Evolutionary conservation across 2,888 invertebrate genomes (phyloP), one percentile per base, ranked within the genome.

Genomic region (Orchesellides sinensis): DNA sequence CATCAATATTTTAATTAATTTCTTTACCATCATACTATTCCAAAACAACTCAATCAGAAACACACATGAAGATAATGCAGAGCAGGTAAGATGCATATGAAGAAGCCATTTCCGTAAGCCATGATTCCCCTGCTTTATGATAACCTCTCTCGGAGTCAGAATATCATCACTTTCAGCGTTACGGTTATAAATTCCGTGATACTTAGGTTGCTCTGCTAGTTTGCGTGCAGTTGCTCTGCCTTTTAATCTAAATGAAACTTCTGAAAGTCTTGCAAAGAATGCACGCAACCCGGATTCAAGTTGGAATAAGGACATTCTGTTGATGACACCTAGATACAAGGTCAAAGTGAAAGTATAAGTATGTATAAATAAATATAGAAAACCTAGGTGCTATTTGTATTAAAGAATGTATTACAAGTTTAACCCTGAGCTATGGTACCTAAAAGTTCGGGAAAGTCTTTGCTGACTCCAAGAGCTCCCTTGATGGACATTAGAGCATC

Each of bases 381-480:
- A n/a, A n/a, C n/a, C n/a, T n/a, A n/a, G n/a, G n/a, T n/a, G n/a
- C n/a, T n/a, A n/a, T n/a, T n/a, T n/a, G n/a, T n/a, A n/a, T n/a
- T n/a, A n/a, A n/a, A n/a, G n/a, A n/a, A n/a, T n/a, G n/a, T n/a
- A n/a, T n/a, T n/a, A n/a, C n/a, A n/a, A n/a, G n/a, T n/a, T n/a
- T n/a, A n/a, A n/a, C n/a, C n/a, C n/a, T 17, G 1, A 2, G 17
- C 8, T 5, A 25, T 8, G 4, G 17, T 59, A 59, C 59, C 59
- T 23, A 59, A n/a, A 1, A 59, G 59, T n/a, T 59, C 29, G 1
- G 59, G 59, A 29, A 29, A 59, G 3, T 29, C 29, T 29, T 59
- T 59, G 8, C 29, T 29, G 8, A 59, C 5, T 17, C 59, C 59
- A 29, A 59, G 59, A 17, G 59, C 59, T 8, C 59, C 59, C n/a